Evolutionary conservation across 2,797 vertebrate species (phyloP).

Genomic region (Taeniopygia guttata): DNA sequence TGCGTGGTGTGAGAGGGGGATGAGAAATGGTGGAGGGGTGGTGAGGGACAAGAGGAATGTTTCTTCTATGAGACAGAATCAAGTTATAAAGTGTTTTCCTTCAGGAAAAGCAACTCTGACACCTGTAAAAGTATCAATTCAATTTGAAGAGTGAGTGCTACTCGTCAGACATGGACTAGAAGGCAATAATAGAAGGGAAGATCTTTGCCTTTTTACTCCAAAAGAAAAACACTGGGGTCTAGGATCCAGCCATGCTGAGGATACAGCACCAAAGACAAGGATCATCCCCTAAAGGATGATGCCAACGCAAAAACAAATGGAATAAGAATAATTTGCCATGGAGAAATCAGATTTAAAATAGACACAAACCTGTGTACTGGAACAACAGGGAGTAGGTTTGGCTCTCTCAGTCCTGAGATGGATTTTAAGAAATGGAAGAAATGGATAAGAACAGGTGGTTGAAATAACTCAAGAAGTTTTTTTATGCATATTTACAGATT

Average conservation of each 20-base stretch:
- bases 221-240: no score
- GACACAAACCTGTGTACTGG: neutral
- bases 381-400: neutral
- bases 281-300: neutral
- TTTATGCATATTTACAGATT: neutral
- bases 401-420: neutral
- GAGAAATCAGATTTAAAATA: neutral
- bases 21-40: fast-evolving
- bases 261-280: neutral
- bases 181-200: fast-evolving
- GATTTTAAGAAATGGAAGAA: neutral
- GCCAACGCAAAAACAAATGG: neutral
- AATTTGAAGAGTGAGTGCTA: fast-evolving
- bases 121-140: neutral
- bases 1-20: fast-evolving
- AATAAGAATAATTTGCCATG: fast-evolving
- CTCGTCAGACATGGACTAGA: neutral
- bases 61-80: neutral
- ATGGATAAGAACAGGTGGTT: neutral
- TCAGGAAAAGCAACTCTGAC: neutral
- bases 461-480: neutral
- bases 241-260: neutral
- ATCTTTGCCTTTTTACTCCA: neutral
- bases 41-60: neutral
- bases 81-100: neutral